Evolutionary conservation across 2,888 invertebrate genomes (phyloP).

Genomic region (Drosophila buzzatii): DNA sequence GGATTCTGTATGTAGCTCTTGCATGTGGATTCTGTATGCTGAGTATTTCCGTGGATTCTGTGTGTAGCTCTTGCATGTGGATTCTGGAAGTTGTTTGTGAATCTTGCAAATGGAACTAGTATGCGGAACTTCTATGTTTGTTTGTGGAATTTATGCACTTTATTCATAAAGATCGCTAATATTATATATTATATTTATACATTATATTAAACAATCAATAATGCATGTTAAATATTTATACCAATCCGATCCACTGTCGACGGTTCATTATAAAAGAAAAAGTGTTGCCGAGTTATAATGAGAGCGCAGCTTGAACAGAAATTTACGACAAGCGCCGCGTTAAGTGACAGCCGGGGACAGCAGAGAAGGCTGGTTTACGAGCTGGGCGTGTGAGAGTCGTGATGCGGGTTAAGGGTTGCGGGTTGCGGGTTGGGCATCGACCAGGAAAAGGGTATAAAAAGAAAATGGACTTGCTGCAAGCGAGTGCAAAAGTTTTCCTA

Average conservation of each 20-base stretch:
- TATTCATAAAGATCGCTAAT: no score
- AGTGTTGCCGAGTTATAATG: constrained; percentile 76
- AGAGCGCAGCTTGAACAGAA: constrained; percentile 64
- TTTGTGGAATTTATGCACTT: not conserved
- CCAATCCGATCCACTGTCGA: constrained; percentile 23
- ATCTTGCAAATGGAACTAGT: not conserved
- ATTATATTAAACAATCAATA: not conserved
- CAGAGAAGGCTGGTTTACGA: not conserved
- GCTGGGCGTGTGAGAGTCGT: not conserved
- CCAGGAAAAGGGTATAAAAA: not conserved
- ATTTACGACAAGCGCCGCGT: constrained; percentile 57
- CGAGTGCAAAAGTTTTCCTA: constrained; percentile 44
- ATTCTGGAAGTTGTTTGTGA: not conserved
- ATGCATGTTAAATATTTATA: not conserved
- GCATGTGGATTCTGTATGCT: not conserved
- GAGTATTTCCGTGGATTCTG: no score
- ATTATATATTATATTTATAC: no score
- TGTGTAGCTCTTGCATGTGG: not conserved
- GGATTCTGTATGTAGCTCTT: not conserved
- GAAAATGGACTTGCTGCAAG: constrained; percentile 28
- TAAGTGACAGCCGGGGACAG: constrained; percentile 53
- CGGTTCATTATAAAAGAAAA: constrained; percentile 59
- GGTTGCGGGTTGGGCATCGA: not conserved
- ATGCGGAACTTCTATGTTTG: not conserved
- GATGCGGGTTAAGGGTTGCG: constrained; percentile 3